A percentile compares a stretch with the other conserved stretches of the same genome.
These are phyloP conservation scores for Leptoclinus maculatus DNA, from an alignment of 2,797 vertebrate genomes.

Conservation along the genomic window DNA sequence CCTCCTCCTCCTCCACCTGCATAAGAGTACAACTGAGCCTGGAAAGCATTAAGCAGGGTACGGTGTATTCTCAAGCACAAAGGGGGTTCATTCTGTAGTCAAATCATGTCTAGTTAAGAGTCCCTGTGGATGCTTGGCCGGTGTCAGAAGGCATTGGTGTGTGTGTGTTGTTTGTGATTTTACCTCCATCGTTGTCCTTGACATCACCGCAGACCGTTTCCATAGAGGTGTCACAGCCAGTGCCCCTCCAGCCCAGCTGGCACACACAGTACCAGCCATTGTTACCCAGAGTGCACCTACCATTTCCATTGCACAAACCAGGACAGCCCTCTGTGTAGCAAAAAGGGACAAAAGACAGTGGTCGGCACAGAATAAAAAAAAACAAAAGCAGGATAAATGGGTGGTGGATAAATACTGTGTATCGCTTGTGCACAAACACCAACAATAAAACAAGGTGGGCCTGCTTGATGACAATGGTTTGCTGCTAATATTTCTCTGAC, in stretches of 20 bases:
- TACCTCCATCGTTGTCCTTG: slow-evolving; percentile 99
- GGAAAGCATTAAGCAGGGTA: slow-evolving; percentile 26
- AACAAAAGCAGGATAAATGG: neutral
- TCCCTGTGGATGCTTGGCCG: slow-evolving; percentile 38
- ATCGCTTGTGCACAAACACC: slow-evolving; percentile 12
- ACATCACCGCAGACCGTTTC: slow-evolving; percentile 95
- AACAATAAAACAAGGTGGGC: slow-evolving; percentile 10
- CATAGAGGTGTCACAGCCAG: slow-evolving; percentile 97
- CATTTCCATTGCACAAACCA: slow-evolving; percentile 97
- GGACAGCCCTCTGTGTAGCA: slow-evolving; percentile 95
- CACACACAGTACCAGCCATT: slow-evolving; percentile 98
- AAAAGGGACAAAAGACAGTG: slow-evolving; percentile 66
- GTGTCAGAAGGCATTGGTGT: slow-evolving; percentile 46
- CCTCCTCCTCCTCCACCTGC: slow-evolving; percentile 39
- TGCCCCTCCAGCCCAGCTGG: slow-evolving; percentile 98
- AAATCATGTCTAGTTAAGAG: slow-evolving; percentile 54
- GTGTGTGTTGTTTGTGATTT: slow-evolving; percentile 62
- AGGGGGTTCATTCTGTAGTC: slow-evolving; percentile 44
- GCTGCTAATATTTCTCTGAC: slow-evolving; percentile 15
- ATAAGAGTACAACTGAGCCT: slow-evolving; percentile 29
- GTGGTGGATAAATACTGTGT: neutral
- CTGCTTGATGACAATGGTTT: slow-evolving; percentile 26
- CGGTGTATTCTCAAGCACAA: slow-evolving; percentile 27
- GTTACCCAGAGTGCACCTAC: slow-evolving; percentile 97
- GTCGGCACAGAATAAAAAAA: slow-evolving; percentile 48